Evolutionary conservation across 23 tunicate species (phyloP), one percentile per base, ranked within the genome.

Genomic region (Diplosoma virens): DNA sequence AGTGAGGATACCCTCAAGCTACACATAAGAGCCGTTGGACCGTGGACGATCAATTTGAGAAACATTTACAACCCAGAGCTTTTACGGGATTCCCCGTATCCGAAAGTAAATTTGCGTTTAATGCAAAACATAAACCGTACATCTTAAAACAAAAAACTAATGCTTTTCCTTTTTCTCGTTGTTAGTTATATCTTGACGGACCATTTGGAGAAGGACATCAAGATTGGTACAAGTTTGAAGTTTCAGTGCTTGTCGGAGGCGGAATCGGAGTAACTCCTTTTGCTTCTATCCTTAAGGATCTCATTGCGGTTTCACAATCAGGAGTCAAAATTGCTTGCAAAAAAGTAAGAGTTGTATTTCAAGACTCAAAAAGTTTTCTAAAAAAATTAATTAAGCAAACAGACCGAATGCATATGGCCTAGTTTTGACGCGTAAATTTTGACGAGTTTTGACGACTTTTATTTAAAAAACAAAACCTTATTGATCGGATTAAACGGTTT

Each of bases 121-220:
- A n/a, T n/a, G n/a, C n/a, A n/a, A n/a, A n/a, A n/a, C n/a, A n/a
- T n/a, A n/a, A n/a, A n/a, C n/a, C n/a, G n/a, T n/a, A n/a, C n/a
- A n/a, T n/a, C n/a, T n/a, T n/a, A n/a, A n/a, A n/a, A n/a, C n/a
- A n/a, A n/a, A n/a, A n/a, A n/a, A n/a, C n/a, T n/a, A n/a, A n/a
- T n/a, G n/a, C n/a, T n/a, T n/a, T n/a, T n/a, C n/a, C n/a, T n/a
- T n/a, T n/a, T n/a, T 41, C 9, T 56, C 0, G 37, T 28, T 37
- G 21, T 75, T 55, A 85, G 84, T 66, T 85, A 7, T 84, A 25
- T 35, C 46, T 95, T 55, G 99, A 95, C 32, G 99, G 99, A 3
- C 99, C 99, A 24, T 84, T 95, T 56, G 99, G 99, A 47, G 99
- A 95, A 72, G 99, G 99, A 20, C 99, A 95, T 54, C 99, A 95